Evolutionary conservation across 2,888 invertebrate genomes (phyloP), one percentile per base, ranked within the genome.

Genomic region (Loripinus fragilis): DNA sequence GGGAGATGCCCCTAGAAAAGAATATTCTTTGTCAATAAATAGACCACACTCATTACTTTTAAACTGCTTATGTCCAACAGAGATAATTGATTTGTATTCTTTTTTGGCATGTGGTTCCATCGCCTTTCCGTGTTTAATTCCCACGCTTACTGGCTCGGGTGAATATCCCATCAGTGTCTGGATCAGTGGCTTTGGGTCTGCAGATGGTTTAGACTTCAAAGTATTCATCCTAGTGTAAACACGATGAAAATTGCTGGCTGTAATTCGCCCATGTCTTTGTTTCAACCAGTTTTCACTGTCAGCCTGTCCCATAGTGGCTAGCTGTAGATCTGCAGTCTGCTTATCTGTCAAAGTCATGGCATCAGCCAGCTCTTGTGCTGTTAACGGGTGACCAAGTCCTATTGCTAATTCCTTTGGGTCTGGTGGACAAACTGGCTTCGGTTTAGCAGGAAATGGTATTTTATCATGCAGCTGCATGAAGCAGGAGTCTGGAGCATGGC

Each of bases 91-190:
- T 5, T 41, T 35, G 30, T 72, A 72, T 10, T 10, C 65, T 33
- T 23, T 42, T 20, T 72, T 72, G 10, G 72, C 72, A 65, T 65
- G 45, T 28, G 72, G 64, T 38, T 72, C 72, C 65, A 72, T 35
- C 45, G 70, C 35, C 28, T 45, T 48, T 20, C 73, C 73, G 25
- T 73, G 73, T 23, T 73, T 73, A 20, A 73, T 66, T 2, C 66
- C 66, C 1, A 33, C 8, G 17, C 38, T 42, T 35, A 35, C n/a
- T 23, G 35, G 35, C n/a, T 70, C 28, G 7, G 50, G 23, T n/a
- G 33, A 35, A 33, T 52, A 70, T 3, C 70, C 55, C 70, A 70
- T 70, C 2, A 70, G 23, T 0, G 55, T 33, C 20, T 41, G 52
- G 2, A 70, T 23, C 20, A 70, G 33, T 17, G 52, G 8, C 23